Evolutionary conservation across 1,140 invertebrate species (phyloP), one percentile per base, ranked within the genome.

Genomic region (Drosophila kikkawai): DNA sequence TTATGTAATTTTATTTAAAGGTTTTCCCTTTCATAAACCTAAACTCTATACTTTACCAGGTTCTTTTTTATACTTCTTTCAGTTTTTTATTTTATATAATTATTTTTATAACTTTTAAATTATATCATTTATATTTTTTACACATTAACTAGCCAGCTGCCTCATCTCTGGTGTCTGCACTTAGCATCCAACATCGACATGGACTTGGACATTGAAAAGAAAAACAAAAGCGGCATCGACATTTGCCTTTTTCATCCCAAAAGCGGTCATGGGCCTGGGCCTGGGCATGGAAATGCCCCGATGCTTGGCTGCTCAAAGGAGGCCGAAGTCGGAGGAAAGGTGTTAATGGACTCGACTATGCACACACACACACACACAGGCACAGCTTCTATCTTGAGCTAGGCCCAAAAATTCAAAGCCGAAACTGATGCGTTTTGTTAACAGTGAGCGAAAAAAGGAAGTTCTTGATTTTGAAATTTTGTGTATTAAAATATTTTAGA

Each of bases 331-430:
- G 12, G 22, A 22, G 22, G 44, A 73, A 73, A 73, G 69, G 69
- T 73, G 69, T 71, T 73, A 73, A 73, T 73, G 69, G 69, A 73
- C 37, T 37, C 44, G 36, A 57, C 67, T 36, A 32, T 26, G 42
- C 36, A 22, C 44, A 66, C 58, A 67, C 22, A 67, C 22, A 67
- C 60, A 63, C 34, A 41, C n/a, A 63, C 36, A 32, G 13, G 19
- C 48, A 15, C 34, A 65, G 13, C 32, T 29, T 29, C 42, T 15
- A 45, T 19, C 41, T 15, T 5, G 15, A 66, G 22, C 55, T 29
- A 19, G 42, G 22, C 41, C 41, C 29, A 63, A 47, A 58, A 61
- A 45, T 17, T 12, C 32, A 1, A 3, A 66, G 15, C 19, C 66
- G 29, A n/a, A 51, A 32, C 58, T 22, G 17, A 50, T 36, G 59